phyloP scores from a whole-genome alignment of 2,888 invertebrate species.

The Agrilus biguttatus region DNA sequence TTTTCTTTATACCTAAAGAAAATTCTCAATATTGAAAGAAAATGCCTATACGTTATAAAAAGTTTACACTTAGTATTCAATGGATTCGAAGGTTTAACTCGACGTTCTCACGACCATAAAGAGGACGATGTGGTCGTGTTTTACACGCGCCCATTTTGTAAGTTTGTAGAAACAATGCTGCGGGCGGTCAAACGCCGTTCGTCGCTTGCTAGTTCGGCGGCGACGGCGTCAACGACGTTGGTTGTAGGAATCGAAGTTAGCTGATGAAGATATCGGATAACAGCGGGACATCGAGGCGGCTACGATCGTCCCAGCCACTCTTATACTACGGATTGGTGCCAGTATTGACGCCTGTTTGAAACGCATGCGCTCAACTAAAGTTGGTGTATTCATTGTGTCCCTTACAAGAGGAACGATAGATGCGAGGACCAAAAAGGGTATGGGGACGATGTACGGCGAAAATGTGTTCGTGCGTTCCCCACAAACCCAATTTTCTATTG shows the following conservation, averaged over 20 bases:
- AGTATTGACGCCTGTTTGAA: slow-evolving; percentile 20
- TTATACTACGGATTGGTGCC: slow-evolving; percentile 22
- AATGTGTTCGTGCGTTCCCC: no score
- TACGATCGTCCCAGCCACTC: slow-evolving; percentile 4
- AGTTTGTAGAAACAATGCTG: slow-evolving; percentile 6
- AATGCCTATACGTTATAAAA: no score
- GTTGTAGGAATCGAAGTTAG: slow-evolving; percentile 4
- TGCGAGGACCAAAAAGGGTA: not conserved
- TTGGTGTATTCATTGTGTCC: not conserved
- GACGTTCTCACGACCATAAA: no score
- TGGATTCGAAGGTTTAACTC: not conserved
- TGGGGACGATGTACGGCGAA: not conserved
- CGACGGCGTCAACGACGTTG: not conserved
- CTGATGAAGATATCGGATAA: slow-evolving; percentile 10
- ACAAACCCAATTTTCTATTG: no score
- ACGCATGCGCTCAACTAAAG: slow-evolving; percentile 14
- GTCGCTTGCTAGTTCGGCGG: no score
- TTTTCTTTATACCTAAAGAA: no score
- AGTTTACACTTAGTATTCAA: no score
- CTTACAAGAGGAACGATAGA: no score
- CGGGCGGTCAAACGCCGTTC: slow-evolving; percentile 8
- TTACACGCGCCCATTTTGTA: slow-evolving; percentile 11
- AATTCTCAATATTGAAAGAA: no score
- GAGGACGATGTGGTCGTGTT: no score
- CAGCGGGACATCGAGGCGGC: slow-evolving; percentile 9